phyloP scores from a whole-genome alignment of 2,113 vertebrate genomes.

The Castor canadensis region DNA sequence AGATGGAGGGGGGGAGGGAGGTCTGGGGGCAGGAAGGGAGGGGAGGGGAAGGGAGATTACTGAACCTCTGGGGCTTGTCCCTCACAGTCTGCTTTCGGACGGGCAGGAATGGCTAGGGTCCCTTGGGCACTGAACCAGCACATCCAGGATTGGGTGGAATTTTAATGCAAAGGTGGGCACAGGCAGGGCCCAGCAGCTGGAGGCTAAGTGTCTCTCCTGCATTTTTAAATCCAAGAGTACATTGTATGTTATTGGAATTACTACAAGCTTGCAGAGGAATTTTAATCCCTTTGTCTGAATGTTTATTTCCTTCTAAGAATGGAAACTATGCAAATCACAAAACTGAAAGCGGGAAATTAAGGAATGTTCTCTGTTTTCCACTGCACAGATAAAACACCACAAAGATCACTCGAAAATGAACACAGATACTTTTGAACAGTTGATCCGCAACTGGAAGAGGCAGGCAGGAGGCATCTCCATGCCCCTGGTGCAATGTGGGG shows the following conservation, averaged over 20 bases:
- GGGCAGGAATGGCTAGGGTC: not conserved
- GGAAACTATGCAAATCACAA: not conserved
- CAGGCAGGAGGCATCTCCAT: too few relatives aligned
- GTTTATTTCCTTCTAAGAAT: not conserved
- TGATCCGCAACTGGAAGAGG: not conserved
- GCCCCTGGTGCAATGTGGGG: too few relatives aligned
- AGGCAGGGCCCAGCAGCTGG: not conserved
- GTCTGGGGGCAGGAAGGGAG: not conserved
- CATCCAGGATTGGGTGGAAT: too few relatives aligned
- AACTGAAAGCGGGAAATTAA: not conserved
- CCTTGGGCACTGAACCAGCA: too few relatives aligned
- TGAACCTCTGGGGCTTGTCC: not conserved
- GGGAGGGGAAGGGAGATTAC: too few relatives aligned
- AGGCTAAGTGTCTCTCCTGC: not conserved
- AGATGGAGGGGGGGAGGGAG: too few relatives aligned
- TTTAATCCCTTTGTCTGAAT: not conserved
- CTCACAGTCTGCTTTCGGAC: not conserved
- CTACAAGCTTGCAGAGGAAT: not conserved
- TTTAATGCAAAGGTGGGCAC: rapidly evolving
- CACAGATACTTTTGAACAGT: not conserved
- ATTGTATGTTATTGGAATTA: not conserved
- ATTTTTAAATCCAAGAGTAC: not conserved
- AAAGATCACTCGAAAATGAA: not conserved
- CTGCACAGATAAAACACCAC: not conserved
- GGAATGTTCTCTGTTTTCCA: not conserved